Percentiles rank a stretch among this genome's conserved stretches.
Evolutionary conservation across 1,140 invertebrate genomes (phyloP).

Genomic region (Wiebesia pumilae): DNA sequence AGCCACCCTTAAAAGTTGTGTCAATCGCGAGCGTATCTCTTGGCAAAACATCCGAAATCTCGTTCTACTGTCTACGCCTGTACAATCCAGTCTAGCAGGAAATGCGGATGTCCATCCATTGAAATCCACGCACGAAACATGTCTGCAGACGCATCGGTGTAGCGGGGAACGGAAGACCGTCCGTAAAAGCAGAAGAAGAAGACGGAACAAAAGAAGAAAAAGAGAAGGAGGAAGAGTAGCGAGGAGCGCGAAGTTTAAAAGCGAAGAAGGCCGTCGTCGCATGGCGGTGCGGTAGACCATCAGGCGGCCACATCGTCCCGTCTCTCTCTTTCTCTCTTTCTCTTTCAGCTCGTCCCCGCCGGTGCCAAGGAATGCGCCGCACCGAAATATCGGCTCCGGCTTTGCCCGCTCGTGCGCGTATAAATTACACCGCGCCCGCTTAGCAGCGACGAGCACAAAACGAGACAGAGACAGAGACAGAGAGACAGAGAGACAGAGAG

Average conservation of each 20-base stretch:
- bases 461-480: neutral
- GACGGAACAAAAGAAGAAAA: neutral
- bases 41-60: too few relatives aligned
- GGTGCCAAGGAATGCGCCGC: slow-evolving; percentile 46
- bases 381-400: slow-evolving; percentile 49
- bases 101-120: neutral
- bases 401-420: slow-evolving; percentile 26
- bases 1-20: too few relatives aligned
- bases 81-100: neutral
- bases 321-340: slow-evolving; percentile 31
- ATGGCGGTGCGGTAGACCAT: slow-evolving; percentile 19
- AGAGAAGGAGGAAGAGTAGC: slow-evolving; percentile 44
- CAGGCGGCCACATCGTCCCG: slow-evolving; percentile 18
- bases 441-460: neutral
- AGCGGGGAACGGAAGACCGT: neutral
- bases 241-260: slow-evolving; percentile 47
- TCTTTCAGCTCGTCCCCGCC: slow-evolving; percentile 29
- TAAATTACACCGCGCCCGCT: slow-evolving; percentile 47
- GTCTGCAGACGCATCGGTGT: neutral
- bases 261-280: slow-evolving; percentile 32
- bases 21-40: too few relatives aligned
- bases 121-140: neutral
- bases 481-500: neutral
- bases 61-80: too few relatives aligned
- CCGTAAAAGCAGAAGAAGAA: neutral